Conservation (phyloP, 2,113 vertebrate species). For the Dicentrarchus labrax region DNA sequence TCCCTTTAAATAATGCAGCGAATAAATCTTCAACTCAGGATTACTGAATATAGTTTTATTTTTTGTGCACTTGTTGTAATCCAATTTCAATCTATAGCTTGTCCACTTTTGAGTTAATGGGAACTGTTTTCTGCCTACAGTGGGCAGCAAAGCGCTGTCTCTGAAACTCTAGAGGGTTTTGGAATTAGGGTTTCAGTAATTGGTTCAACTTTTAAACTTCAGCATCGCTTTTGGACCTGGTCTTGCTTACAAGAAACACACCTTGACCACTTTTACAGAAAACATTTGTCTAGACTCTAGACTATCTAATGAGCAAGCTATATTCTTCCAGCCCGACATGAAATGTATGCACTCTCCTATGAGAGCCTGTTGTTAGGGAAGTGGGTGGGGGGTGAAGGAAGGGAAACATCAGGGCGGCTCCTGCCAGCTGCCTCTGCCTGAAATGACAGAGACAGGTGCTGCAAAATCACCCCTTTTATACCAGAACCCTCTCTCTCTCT, state of each 20-base stretch:
- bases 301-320: too few relatives aligned
- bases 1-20: not conserved
- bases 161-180: not conserved
- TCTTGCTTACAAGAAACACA: not conserved
- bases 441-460: slow-evolving; percentile 81
- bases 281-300: not conserved
- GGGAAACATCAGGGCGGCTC: slow-evolving; percentile 62
- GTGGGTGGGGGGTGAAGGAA: slow-evolving; percentile 38
- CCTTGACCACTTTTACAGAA: not conserved
- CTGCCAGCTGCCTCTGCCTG: slow-evolving; percentile 73
- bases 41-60: not conserved
- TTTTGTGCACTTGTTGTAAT: not conserved
- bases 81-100: not conserved
- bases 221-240: not conserved
- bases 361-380: slow-evolving; percentile 29
- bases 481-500: slow-evolving; percentile 31
- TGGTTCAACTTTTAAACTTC: slow-evolving; percentile 14
- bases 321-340: not conserved
- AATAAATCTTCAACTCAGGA: not conserved
- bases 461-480: slow-evolving; percentile 59
- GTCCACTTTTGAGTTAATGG: not conserved
- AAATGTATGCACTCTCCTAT: not conserved
- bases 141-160: slow-evolving; percentile 61
- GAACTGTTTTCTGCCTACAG: slow-evolving; percentile 46
- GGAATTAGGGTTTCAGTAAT: not conserved